phyloP scores from a whole-genome alignment of 2,113 vertebrate species.

The Megaceryle maxima region DNA sequence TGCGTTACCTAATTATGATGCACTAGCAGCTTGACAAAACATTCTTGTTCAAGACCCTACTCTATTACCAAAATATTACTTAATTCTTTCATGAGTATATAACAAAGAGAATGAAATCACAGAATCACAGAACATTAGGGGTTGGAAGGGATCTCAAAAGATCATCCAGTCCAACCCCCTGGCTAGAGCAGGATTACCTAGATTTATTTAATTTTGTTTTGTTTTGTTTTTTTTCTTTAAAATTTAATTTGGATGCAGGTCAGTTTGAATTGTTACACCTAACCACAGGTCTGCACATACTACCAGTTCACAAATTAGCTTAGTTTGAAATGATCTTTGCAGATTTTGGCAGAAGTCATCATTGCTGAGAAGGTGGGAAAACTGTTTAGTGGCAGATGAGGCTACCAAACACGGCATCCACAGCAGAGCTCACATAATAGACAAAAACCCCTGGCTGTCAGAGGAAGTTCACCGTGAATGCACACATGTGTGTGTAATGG shows the following conservation, averaged over 20 bases:
- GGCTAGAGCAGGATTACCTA: too few relatives aligned
- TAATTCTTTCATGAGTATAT: not conserved
- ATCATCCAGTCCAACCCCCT: too few relatives aligned
- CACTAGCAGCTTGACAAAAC: not conserved
- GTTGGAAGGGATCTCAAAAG: too few relatives aligned
- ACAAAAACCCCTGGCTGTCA: not conserved
- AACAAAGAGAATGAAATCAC: not conserved
- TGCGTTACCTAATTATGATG: not conserved
- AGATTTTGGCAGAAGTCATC: conserved; percentile 66
- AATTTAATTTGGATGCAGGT: conserved; percentile 62
- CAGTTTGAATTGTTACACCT: conserved; percentile 75
- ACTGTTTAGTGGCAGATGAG: conserved; percentile 71
- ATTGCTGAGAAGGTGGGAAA: conserved; percentile 56
- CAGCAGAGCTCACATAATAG: conserved; percentile 79
- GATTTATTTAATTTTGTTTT: too few relatives aligned
- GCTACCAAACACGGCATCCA: conserved; percentile 68
- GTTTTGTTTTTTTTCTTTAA: too few relatives aligned
- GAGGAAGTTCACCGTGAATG: not conserved
- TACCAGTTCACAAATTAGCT: conserved; percentile 70
- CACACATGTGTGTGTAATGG: too few relatives aligned
- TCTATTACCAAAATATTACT: not conserved
- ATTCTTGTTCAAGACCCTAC: not conserved
- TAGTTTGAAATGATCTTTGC: conserved; percentile 64
- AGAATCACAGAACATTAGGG: too few relatives aligned
- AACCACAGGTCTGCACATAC: conserved; percentile 73